Conservation (phyloP, 2,888 invertebrate species). For the Choristoneura rosaceana region DNA sequence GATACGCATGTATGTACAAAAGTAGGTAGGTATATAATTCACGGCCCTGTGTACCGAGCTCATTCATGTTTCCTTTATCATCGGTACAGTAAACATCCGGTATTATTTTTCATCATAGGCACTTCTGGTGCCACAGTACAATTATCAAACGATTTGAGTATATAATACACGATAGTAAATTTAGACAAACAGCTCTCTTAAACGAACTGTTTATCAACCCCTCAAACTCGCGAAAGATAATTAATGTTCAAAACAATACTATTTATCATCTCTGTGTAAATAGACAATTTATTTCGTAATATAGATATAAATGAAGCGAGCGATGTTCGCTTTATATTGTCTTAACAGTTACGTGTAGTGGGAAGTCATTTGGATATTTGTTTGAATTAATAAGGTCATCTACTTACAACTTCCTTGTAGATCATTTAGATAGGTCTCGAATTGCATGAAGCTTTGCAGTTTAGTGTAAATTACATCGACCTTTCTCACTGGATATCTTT, state of each 20-base stretch:
- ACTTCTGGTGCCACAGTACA: slow-evolving; percentile 56
- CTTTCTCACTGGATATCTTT: slow-evolving; percentile 1
- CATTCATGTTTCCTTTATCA: slow-evolving; percentile 76
- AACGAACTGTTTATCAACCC: slow-evolving; percentile 65
- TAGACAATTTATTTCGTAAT: slow-evolving; percentile 47
- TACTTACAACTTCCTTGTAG: slow-evolving; percentile 17
- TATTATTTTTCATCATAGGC: slow-evolving; percentile 63
- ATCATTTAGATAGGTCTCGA: slow-evolving; percentile 6
- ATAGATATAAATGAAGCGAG: slow-evolving; percentile 16
- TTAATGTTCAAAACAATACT: slow-evolving; percentile 66
- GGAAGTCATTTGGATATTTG: slow-evolving; percentile 20
- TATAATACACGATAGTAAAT: slow-evolving; percentile 61
- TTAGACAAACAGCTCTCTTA: slow-evolving; percentile 69
- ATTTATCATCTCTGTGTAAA: slow-evolving; percentile 64
- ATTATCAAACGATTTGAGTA: slow-evolving; percentile 64
- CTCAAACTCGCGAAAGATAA: slow-evolving; percentile 66
- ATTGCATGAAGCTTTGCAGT: slow-evolving; percentile 8
- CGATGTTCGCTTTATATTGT: neutral
- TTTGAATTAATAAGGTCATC: slow-evolving; percentile 2
- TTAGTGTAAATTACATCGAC: neutral
- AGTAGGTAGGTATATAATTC: slow-evolving; percentile 11
- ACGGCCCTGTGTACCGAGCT: slow-evolving; percentile 45
- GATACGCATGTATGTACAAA: neutral
- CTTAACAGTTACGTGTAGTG: slow-evolving; percentile 2
- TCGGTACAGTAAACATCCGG: slow-evolving; percentile 77